Percentiles rank a stretch among this genome's conserved stretches.
Conservation (phyloP, 2,113 vertebrate species). For the Ammodytes dubius region DNA sequence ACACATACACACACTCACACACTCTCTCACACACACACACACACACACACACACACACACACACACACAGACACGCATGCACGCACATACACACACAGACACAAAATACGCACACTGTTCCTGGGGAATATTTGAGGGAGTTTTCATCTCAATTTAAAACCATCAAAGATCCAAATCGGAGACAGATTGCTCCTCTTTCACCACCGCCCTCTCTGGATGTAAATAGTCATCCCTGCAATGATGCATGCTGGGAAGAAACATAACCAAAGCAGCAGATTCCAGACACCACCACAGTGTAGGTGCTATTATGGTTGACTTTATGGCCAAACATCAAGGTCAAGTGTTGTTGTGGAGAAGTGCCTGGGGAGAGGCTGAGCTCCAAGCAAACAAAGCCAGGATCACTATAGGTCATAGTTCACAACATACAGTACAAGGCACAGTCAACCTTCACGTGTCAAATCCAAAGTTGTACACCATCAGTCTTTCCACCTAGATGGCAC, state of each 20-base stretch:
- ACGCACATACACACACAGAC: constrained; percentile 31
- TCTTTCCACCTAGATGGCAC: not conserved
- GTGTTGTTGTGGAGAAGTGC: constrained; percentile 33
- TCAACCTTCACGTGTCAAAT: constrained; percentile 64
- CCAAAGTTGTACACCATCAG: constrained; percentile 26
- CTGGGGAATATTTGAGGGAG: constrained; percentile 28
- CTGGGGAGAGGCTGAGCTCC: constrained; percentile 41
- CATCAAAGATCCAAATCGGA: constrained; percentile 36
- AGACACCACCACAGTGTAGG: constrained; percentile 16
- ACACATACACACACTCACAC: constrained; percentile 42
- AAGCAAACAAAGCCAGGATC: constrained; percentile 43
- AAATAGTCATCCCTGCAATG: constrained; percentile 27
- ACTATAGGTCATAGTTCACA: constrained; percentile 47
- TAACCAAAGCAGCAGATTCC: constrained; percentile 26
- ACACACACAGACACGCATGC: constrained; percentile 46
- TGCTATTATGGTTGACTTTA: constrained; percentile 62
- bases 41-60: constrained; percentile 39
- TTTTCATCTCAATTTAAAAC: constrained; percentile 27
- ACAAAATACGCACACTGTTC: constrained; percentile 24
- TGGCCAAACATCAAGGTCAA: constrained; percentile 66
- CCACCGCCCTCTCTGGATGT: constrained; percentile 1
- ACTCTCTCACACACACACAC: constrained; percentile 18
- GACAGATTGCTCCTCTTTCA: not conserved
- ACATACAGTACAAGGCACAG: constrained; percentile 9
- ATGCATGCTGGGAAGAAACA: constrained; percentile 45